These are phyloP conservation scores for Trissolcus basalis DNA, from an alignment of 1,140 invertebrate species.

Conservation along the genomic window DNA sequence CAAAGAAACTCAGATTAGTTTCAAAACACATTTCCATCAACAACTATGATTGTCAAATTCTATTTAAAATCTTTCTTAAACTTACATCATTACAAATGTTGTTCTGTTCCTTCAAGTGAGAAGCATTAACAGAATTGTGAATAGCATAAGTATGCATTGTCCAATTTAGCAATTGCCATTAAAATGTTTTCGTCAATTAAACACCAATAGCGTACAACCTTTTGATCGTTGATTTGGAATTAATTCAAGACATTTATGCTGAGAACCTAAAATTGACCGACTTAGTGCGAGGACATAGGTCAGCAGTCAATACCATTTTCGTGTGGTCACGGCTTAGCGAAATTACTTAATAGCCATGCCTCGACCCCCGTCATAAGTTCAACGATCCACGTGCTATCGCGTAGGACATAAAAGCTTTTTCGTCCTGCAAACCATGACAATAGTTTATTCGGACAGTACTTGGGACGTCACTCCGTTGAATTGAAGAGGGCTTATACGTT, in stretches of 20 bases:
- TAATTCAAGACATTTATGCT: conserved; percentile 17
- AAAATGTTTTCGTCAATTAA: no score
- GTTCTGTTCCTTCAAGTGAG: no score
- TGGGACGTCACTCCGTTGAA: conserved; percentile 48
- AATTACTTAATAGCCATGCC: conserved; percentile 58
- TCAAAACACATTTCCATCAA: no score
- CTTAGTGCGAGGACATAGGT: conserved; percentile 12
- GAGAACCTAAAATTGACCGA: conserved; percentile 2
- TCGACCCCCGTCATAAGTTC: conserved; percentile 62
- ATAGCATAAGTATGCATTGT: no score
- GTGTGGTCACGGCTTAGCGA: conserved; percentile 40
- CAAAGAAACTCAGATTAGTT: no score
- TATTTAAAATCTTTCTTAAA: no score
- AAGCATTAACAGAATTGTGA: no score
- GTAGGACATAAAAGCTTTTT: conserved; percentile 68
- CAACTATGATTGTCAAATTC: no score
- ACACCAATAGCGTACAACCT: no score
- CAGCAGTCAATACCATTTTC: conserved; percentile 40
- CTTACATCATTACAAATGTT: no score
- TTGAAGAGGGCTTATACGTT: conserved; percentile 34
- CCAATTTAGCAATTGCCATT: no score
- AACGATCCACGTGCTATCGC: conserved; percentile 63
- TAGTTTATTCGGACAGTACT: conserved; percentile 64
- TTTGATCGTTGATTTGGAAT: neutral
- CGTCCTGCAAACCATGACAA: conserved; percentile 62